These are phyloP conservation scores for Enteromius thamalakanensis DNA, from an alignment of 2,797 vertebrate genomes.

Conservation along the genomic window DNA sequence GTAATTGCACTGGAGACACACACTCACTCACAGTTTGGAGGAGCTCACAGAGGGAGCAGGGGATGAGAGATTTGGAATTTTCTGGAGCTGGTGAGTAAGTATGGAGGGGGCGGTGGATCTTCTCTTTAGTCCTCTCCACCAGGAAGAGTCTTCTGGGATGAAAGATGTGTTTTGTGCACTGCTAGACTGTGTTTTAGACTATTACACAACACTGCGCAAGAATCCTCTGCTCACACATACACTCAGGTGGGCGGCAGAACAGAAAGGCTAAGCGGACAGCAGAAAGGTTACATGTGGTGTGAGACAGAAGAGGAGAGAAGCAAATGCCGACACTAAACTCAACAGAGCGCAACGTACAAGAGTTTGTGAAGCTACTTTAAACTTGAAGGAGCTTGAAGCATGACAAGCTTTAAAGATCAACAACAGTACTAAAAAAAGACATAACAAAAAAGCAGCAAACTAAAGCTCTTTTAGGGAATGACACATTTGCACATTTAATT, in stretches of 20 bases:
- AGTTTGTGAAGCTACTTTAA: slow-evolving; percentile 1
- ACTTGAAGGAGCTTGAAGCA: slow-evolving; percentile 21
- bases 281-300: slow-evolving; percentile 48
- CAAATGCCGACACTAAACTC: slow-evolving; percentile 40
- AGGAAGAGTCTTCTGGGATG: slow-evolving; percentile 35
- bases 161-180: slow-evolving; percentile 40
- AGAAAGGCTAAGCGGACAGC: slow-evolving; percentile 39
- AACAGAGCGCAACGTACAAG: slow-evolving; percentile 27
- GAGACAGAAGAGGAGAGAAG: slow-evolving; percentile 34
- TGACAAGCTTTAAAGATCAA: slow-evolving; percentile 2
- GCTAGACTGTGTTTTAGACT: slow-evolving; percentile 43
- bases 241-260: slow-evolving; percentile 31
- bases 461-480: neutral
- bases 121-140: slow-evolving; percentile 11
- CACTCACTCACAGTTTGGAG: slow-evolving; percentile 43
- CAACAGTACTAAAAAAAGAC: neutral
- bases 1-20: slow-evolving; percentile 76
- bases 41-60: slow-evolving; percentile 22
- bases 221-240: slow-evolving; percentile 16
- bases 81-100: slow-evolving; percentile 25
- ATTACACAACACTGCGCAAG: slow-evolving; percentile 52
- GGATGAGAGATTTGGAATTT: slow-evolving; percentile 41
- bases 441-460: too few species aligned
- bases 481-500: neutral
- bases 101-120: neutral